Evolutionary conservation across 2,797 vertebrate species (phyloP), one percentile per base, ranked within the genome.

Genomic region (Pogoniulus pusillus): DNA sequence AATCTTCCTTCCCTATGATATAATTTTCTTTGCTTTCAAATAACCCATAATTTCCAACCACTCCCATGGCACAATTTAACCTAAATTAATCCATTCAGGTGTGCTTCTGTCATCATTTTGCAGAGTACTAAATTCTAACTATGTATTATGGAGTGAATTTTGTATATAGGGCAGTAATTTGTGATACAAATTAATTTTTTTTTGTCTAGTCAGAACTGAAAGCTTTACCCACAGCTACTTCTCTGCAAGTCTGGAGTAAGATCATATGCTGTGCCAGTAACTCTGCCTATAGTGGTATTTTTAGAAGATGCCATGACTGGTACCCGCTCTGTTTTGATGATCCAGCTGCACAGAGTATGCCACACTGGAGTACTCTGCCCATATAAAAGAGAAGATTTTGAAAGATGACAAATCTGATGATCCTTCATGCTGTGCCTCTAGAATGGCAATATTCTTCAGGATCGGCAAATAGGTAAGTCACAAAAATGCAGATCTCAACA

Each of bases 1-100:
- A 87, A 70, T 63, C 39, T 80, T 90, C 12, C 20, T 66, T 82
- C 60, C 49, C 26, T 78, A 32, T 58, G 79, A 84, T 26, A 74
- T 30, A 8, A 45, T 85, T 90, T 72, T 64, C 69, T 87, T 87
- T 95, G 62, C 79, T 95, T 94, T 96, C 84, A 93, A 89, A 89
- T 78, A 91, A 90, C 43, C 26, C 63, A 34, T 53, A 54, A 93
- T 91, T 93, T 89, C 43, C 53, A 94, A 57, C 65, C 63, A 76
- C 77, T 95, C 88, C 82, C 76, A 37, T 17, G 63, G 51, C 47
- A 91, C 83, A 82, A 72, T 82, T 92, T 93, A 95, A 96, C 86
- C 90, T 89, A 85, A 93, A 85, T 87, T 91, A 95, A 91, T 73
- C 59, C 34, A 37, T 70, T 85, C 82, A 90, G 66, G 84, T 93